These are phyloP conservation scores for Cherax destructor DNA, from an alignment of 1,140 invertebrate genomes.

Conservation along the genomic window DNA sequence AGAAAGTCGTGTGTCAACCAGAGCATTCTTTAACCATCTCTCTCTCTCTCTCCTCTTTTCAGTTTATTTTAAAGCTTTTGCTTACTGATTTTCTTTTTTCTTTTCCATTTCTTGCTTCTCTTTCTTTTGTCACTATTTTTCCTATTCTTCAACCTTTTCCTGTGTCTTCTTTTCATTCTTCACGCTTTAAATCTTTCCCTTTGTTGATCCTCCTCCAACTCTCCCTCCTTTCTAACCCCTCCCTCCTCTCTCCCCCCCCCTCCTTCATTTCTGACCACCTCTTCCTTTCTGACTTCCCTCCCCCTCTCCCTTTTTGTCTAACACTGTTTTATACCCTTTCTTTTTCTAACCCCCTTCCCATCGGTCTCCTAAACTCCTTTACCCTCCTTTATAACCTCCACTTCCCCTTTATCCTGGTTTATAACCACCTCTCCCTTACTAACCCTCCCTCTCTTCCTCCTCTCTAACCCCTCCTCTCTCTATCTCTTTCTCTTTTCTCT, in stretches of 20 bases:
- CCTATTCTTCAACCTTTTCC: background rate
- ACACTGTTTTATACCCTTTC: background rate
- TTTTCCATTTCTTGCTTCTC: background rate
- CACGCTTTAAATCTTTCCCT: constrained; percentile 3
- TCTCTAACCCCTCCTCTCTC: background rate
- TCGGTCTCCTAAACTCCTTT: too few relatives aligned
- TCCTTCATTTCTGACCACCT: background rate
- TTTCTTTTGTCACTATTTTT: background rate
- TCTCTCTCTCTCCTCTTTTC: too few relatives aligned
- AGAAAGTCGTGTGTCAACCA: background rate
- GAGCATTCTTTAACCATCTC: too few relatives aligned
- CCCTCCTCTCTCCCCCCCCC: too few relatives aligned
- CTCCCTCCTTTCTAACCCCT: too few relatives aligned
- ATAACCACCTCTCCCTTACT: too few relatives aligned
- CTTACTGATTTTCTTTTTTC: background rate
- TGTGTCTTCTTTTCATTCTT: background rate
- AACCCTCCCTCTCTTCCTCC: too few relatives aligned
- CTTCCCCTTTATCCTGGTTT: too few relatives aligned
- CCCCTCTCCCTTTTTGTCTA: background rate
- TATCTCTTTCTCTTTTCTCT: constrained; percentile 26
- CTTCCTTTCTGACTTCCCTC: background rate
- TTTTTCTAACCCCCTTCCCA: too few relatives aligned
- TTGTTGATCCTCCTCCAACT: background rate
- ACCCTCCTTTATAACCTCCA: too few relatives aligned
- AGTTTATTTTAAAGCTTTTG: background rate